Base-by-base conservation (phyloP, 2,888 invertebrate genomes). In the Gerosis bhagava region DNA sequence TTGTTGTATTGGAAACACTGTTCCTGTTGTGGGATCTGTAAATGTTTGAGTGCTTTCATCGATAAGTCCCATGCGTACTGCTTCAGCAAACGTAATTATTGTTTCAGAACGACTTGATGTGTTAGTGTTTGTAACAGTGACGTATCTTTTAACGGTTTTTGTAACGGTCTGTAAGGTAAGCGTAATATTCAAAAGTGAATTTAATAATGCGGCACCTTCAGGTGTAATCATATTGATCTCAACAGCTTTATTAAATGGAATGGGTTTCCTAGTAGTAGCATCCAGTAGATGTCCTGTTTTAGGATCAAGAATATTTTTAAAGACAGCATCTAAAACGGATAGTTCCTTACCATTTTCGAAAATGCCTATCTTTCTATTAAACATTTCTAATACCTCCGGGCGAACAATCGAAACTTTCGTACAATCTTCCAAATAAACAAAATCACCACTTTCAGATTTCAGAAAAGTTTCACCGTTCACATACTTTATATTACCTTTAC, bases 101-200 rank as follows among this genome's bases (percentile, higher is more conserved):
- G 91, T 90, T 55, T 90, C 90, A 39, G 90, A 82, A 61, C 89
- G 90, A 59, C 91, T 90, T 8, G 90, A 82, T 16, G 86, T 73
- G 35, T 93, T 93, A 4, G 93, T 92, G 51, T 92, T 92, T 10
- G 94, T 93, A 13, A 95, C 93, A 0, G 95, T 95, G 2, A 96
- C 95, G 68, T 96, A 94, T 13, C 95, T 90, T 72, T 94, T 94
- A 22, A 97, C 93, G 36, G 96, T 93, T 74, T 95, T 95, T 3
- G 96, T 96, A 19, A 96, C 94, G 5, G 96, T 96, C 72, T 96
- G 95, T 11, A 96, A 94, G 2, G 97, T 97, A 25, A 97, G 92
- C 6, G 96, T 95, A 41, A 98, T 95, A 71, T 96, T 96, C 42
- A 97, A 82, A 42, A 98, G 87, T 63, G 96, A 96, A 78, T 94